Conservation (phyloP, 2,888 invertebrate genomes). For the Alsophila aescularia region DNA sequence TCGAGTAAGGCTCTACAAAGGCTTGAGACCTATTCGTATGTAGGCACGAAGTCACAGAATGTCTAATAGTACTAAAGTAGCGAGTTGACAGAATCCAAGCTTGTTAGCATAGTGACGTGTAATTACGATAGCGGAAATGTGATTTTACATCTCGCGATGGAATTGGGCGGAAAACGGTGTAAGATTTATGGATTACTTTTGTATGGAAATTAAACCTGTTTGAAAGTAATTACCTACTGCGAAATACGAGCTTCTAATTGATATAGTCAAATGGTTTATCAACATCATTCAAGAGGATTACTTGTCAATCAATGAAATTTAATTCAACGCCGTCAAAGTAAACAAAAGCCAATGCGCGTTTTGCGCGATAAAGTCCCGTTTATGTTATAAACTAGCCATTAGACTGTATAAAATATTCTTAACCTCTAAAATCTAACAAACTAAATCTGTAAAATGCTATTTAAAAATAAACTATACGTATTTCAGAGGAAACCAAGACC, state of each 20-base stretch:
- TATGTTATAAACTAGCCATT: no score
- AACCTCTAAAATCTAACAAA: no score
- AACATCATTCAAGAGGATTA: no score
- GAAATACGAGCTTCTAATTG: no score
- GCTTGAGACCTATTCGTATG: background rate
- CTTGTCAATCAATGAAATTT: no score
- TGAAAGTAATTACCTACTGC: no score
- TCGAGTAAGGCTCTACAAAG: constrained; percentile 3
- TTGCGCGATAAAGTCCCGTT: no score
- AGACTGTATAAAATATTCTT: no score
- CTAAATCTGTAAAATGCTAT: background rate
- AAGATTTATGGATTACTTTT: background rate
- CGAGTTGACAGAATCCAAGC: constrained; percentile 3
- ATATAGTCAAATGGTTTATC: no score
- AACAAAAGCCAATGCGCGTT: no score
- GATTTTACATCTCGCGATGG: background rate
- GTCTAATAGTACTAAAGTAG: background rate
- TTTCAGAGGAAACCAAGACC: background rate
- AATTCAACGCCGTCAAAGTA: no score
- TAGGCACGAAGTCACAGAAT: background rate
- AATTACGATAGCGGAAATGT: constrained; percentile 6
- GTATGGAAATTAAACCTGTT: no score
- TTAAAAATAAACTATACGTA: background rate
- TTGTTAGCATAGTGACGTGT: constrained; percentile 5
- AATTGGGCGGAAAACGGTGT: constrained; percentile 5